phyloP scores from a whole-genome alignment of 2,797 vertebrate genomes.

The Sus cebifrons region DNA sequence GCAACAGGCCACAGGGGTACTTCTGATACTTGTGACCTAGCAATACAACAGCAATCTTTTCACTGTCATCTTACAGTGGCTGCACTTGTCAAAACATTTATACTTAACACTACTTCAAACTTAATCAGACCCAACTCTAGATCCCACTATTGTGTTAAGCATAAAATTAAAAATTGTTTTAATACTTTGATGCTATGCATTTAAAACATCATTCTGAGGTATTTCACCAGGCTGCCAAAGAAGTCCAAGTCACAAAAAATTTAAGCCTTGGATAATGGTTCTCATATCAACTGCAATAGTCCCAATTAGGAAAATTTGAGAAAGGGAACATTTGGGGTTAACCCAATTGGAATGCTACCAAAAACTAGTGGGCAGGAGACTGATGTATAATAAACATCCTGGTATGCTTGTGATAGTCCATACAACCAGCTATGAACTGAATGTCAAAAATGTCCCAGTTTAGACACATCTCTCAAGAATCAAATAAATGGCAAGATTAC shows the following conservation, averaged over 20 bases:
- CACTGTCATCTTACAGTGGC: background rate
- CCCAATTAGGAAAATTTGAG: background rate
- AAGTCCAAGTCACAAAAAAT: background rate
- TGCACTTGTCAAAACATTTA: constrained; percentile 65
- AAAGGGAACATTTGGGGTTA: background rate
- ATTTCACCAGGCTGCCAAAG: constrained; percentile 42
- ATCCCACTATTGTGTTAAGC: background rate
- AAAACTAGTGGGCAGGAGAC: constrained; percentile 1
- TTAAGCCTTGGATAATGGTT: constrained; percentile 15
- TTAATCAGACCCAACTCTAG: constrained; percentile 32
- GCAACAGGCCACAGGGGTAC: background rate
- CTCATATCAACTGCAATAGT: background rate
- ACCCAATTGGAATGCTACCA: constrained; percentile 34
- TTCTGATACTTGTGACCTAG: background rate
- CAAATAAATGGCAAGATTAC: constrained; percentile 47
- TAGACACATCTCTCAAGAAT: constrained; percentile 39
- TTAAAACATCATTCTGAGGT: constrained; percentile 44
- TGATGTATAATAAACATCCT: constrained; percentile 19
- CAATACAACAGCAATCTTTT: constrained; percentile 54
- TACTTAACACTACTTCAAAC: constrained; percentile 33
- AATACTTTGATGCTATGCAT: constrained; percentile 47
- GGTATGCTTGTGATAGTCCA: background rate
- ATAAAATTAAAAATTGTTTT: background rate
- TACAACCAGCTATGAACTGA: background rate
- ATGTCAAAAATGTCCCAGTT: background rate